Percentiles rank a stretch among this genome's conserved stretches.
These are phyloP conservation scores for Calameuta idolon DNA, from an alignment of 2,888 invertebrate genomes.

Conservation along the genomic window DNA sequence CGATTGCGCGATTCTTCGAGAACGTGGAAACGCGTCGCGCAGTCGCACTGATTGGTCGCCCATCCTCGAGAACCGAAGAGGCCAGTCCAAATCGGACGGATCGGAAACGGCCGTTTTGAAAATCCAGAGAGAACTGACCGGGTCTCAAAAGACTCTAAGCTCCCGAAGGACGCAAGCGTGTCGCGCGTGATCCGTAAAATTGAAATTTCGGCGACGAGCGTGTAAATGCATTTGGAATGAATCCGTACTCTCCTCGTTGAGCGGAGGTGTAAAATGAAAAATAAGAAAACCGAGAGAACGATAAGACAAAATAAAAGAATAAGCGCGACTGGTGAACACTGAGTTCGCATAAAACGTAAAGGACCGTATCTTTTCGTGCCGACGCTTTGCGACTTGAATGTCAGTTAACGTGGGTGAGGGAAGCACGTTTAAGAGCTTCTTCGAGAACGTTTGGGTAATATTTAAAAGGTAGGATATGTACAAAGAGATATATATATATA, in stretches of 20 bases:
- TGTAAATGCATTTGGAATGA: conserved; percentile 53
- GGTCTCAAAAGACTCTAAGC: background rate
- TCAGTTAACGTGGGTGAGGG: conserved; percentile 10
- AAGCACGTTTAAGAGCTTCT: conserved; percentile 17
- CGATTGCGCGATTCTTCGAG: too few species aligned
- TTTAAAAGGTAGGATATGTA: conserved; percentile 62
- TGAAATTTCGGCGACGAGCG: background rate
- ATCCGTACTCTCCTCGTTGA: conserved; percentile 19
- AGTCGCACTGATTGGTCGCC: too few species aligned
- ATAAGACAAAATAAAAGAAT: conserved; percentile 18
- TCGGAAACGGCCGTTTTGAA: background rate
- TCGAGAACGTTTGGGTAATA: conserved; percentile 27
- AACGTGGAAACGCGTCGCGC: too few species aligned
- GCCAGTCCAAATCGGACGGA: background rate
- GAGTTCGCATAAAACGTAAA: background rate
- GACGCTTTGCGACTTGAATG: conserved; percentile 13
- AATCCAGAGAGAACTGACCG: background rate
- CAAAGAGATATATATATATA: conserved; percentile 59
- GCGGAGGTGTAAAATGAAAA: conserved; percentile 15
- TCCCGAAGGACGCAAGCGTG: background rate
- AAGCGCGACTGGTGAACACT: background rate
- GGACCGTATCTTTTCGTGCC: background rate
- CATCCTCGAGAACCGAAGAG: too few species aligned
- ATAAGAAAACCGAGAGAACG: conserved; percentile 4
- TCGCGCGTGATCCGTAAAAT: background rate